Conservation (phyloP, 2,797 vertebrate genomes). For the Allobates femoralis region DNA sequence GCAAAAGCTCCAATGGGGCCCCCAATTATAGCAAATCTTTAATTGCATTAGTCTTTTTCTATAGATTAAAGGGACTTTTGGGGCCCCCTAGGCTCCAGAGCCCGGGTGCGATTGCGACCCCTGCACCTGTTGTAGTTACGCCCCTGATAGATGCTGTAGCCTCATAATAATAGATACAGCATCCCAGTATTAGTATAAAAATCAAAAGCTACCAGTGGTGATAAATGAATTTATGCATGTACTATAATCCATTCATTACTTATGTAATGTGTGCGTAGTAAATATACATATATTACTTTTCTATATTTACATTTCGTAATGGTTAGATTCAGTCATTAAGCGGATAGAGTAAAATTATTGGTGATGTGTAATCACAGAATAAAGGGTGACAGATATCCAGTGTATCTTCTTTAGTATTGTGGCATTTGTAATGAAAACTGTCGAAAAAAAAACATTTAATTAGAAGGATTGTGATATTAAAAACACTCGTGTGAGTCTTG, state of each 20-base stretch:
- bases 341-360: slow-evolving; percentile 23
- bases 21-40: too few species aligned
- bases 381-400: slow-evolving; percentile 8
- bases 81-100: too few species aligned
- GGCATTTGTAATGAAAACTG: slow-evolving; percentile 2
- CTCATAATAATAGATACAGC: not conserved
- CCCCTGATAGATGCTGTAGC: too few species aligned
- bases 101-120: too few species aligned
- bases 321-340: slow-evolving; percentile 32
- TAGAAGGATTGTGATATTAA: slow-evolving; percentile 53
- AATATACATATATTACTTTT: not conserved
- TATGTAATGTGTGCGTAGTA: not conserved
- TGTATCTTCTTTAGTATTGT: slow-evolving; percentile 58
- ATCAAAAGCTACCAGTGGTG: not conserved
- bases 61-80: too few species aligned
- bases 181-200: not conserved
- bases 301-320: slow-evolving; percentile 22
- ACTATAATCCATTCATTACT: not conserved
- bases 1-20: too few species aligned
- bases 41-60: too few species aligned
- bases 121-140: too few species aligned
- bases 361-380: slow-evolving; percentile 51
- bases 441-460: slow-evolving; percentile 44
- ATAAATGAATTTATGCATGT: not conserved
- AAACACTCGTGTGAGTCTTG: slow-evolving; percentile 34